Conservation (phyloP, 35 echinoderm and acorn worm genomes). For the Apostichopus californicus region DNA sequence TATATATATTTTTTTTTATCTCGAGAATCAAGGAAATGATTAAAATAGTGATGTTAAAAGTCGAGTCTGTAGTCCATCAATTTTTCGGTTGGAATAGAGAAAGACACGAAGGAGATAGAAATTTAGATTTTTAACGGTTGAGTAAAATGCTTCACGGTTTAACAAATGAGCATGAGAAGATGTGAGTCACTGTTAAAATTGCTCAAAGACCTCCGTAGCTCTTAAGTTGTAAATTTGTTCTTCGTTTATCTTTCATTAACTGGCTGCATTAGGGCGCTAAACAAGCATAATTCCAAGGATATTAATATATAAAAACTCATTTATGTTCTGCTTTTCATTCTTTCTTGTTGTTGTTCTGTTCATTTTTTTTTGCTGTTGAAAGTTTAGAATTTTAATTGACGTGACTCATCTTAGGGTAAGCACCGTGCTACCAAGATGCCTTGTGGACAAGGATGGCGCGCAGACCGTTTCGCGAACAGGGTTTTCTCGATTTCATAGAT, state of each 20-base stretch:
- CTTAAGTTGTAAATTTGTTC: neutral
- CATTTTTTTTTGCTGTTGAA: too few species aligned
- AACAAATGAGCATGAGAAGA: neutral
- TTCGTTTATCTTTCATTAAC: neutral
- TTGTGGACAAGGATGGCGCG: neutral
- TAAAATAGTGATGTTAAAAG: too few species aligned
- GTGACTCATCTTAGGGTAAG: slow-evolving; percentile 38
- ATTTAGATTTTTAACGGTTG: neutral
- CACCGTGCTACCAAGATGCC: neutral
- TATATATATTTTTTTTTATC: too few species aligned
- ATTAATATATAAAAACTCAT: neutral
- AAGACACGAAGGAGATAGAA: too few species aligned
- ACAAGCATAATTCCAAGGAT: neutral
- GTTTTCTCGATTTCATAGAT: slow-evolving; percentile 26
- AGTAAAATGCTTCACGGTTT: neutral
- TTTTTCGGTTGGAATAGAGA: too few species aligned
- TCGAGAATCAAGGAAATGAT: too few species aligned
- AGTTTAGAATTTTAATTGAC: neutral
- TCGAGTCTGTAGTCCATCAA: too few species aligned
- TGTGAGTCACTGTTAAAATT: neutral
- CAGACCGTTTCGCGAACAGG: neutral
- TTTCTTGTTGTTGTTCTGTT: neutral
- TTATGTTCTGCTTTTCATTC: neutral
- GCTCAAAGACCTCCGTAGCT: neutral
- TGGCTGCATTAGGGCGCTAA: neutral